Base-by-base conservation (phyloP, 2,888 invertebrate species). In the Aspidiotus rigidus region DNA sequence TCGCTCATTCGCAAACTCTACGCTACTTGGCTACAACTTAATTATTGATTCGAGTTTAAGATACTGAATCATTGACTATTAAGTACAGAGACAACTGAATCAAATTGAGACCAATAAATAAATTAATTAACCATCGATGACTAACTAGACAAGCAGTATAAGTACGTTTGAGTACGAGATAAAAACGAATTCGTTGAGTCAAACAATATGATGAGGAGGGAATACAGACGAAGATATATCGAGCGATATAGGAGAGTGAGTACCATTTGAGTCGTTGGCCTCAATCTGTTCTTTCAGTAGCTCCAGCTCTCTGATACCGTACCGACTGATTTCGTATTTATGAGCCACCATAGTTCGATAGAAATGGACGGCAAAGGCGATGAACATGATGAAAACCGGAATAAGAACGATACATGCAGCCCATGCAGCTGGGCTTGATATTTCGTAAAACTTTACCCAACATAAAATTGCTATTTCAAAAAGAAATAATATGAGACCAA, bases 361-460 rank as follows among this genome's bases (percentile, higher is more conserved):
- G 79, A 98, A 98, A 79, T 95, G 92, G 76, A 94, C 85, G 11
- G 97, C 95, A 78, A 99, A 97, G 8, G 90, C 89, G 69, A 96
- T 80, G 79, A 98, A 94, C 64, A 97, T 84, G 70, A 96, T 84
- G 76, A 96, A 84, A 10, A 96, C 93, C 0, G 98, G 98, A 75
- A 97, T 87, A 42, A 97, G 84, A 64, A 98, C 89, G 10, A 93
- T 87, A 71, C 94, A 93, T 0, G 89, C 91, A 5, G 90, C 89
- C 85, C 90, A 90, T 0, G 94, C 93, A 0, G 93, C 91, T 10
- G 86, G 85, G 71, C 83, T 80, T 72, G 90, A 89, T 64, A 89
- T 81, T 74, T 90, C 89, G 76, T 90, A 90, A 80, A 99, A 98
- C 77, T 97, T 97, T 7, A 99, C 92, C 93, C 95, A 98, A 78